Base-by-base conservation (phyloP, 2,888 invertebrate species). In the Neelides folsomi region DNA sequence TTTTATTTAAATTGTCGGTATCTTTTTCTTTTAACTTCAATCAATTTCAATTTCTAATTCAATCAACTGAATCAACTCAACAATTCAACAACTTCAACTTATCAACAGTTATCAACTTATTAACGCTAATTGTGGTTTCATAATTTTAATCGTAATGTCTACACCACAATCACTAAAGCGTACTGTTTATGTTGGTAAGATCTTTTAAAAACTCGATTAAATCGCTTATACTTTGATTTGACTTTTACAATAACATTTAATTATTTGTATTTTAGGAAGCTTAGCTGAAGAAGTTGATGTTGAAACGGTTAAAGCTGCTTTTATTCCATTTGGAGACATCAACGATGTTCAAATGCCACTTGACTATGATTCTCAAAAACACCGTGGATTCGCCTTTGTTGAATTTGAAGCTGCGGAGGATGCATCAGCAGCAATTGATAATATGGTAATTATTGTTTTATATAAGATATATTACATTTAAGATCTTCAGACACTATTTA, bases 361-460 rank as follows among this genome's bases (percentile, higher is more conserved):
- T 47, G 98, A 98, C 74, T 98, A 95, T 75, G 94, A 97, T 72
- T 82, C 85, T 50, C 93, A 95, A 68, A 93, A 92, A 68, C 95
- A 97, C 68, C 77, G 95, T 67, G 95, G 95, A n/a, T 98, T 95
- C 74, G 94, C 95, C 1, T 98, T 99, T 70, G 84, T 99, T 59
- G 98, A 98, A 73, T 98, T 92, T 74, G 98, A 98, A 73, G 78
- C 81, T 62, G 84, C 89, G 8, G 97, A 97, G 74, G 98, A 98
- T 79, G 95, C 97, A n/a, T 85, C 89, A 9, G 88, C 94, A 35
- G 95, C 97, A 44, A 95, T 98, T 66, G 97, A 98, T 71, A 98
- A 98, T 68, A 95, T 98, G 97, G 90, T 90, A 72, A 43, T 13
- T 13, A 8, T 43, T 18, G n/a, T 27, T 27, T 3, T 27, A 27